Base-by-base conservation (phyloP, 2,888 invertebrate species). In the Eustalomyia histrio region DNA sequence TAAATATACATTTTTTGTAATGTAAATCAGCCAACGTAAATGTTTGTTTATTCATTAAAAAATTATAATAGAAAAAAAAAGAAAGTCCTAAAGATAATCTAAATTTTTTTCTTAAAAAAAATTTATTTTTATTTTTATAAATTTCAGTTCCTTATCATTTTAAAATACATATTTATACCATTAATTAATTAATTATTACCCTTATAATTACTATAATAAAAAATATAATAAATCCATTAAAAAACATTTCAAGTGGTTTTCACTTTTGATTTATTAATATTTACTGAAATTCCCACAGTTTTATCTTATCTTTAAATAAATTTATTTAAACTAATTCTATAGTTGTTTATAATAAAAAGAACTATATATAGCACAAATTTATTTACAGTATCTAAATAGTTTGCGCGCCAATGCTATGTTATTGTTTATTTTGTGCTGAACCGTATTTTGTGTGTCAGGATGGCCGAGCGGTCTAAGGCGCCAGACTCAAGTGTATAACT, bases 381-480 rank as follows among this genome's bases (percentile, higher is more conserved):
- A 7, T 47, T 47, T 47, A 29, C 1, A 29, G 29, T 7, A 29
- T n/a, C n/a, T n/a, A n/a, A 4, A 29, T 7, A 29, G 43, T 47
- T 39, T 39, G 12, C 4, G 10, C 12, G 14, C 2, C 12, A 39
- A 12, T 47, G 43, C 43, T 47, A 1, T n/a, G 4, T 39, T 1
- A 4, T 47, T 2, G 43, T n/a, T 47, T n/a, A 3, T n/a, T 5
- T 47, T 47, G 14, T 47, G n/a, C 43, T n/a, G 1, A n/a, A 47
- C 14, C 16, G 14, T 47, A 14, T n/a, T n/a, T 53, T 75, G 60
- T 85, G 53, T 75, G 60, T 85, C 75, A 53, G 85, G 84, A 85
- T 85, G 84, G 85, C 85, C 85, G 67, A 64, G 65, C 71, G 82
- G 84, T 85, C 85, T 84, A 86, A 85, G 83, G 84, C 83, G 80